Evolutionary conservation across 2,113 vertebrate genomes (phyloP).

Genomic region (Cygnus buccinator): DNA sequence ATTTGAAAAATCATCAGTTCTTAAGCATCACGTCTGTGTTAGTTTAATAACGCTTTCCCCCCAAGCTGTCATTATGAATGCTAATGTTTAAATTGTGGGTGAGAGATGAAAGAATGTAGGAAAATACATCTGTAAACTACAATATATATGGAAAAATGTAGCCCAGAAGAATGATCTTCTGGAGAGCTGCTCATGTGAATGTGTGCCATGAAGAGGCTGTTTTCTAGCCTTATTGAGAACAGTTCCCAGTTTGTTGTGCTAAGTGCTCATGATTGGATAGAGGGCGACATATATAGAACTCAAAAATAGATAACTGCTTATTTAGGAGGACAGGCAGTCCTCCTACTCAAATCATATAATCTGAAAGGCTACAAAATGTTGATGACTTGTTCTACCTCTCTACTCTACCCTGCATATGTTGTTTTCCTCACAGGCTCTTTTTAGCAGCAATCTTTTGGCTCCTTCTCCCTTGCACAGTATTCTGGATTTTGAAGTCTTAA

Average conservation of each 20-base stretch:
- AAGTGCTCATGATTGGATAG: slow-evolving; percentile 47
- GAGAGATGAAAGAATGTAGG: slow-evolving; percentile 5
- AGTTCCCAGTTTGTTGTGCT: slow-evolving; percentile 45
- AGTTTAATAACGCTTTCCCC: neutral
- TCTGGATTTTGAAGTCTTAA: slow-evolving; percentile 1
- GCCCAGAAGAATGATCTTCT: neutral
- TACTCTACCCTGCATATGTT: slow-evolving; percentile 49
- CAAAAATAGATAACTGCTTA: slow-evolving; percentile 57
- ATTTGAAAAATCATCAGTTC: neutral
- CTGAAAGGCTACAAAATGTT: slow-evolving; percentile 54
- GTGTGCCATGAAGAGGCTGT: neutral
- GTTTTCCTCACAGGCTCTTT: slow-evolving; percentile 55
- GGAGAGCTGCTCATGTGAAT: neutral
- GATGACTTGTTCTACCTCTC: slow-evolving; percentile 65
- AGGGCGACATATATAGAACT: slow-evolving; percentile 43
- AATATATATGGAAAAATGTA: neutral
- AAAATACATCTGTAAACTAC: neutral
- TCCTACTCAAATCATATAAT: slow-evolving; percentile 62
- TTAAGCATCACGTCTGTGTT: neutral
- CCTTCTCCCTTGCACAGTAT: neutral
- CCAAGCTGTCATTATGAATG: slow-evolving; percentile 13
- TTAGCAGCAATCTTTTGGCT: slow-evolving; percentile 49
- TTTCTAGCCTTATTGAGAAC: neutral
- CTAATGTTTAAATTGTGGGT: slow-evolving; percentile 11
- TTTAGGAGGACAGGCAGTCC: slow-evolving; percentile 64